Base-by-base conservation (phyloP, 2,113 vertebrate genomes). In the Gavia stellata region DNA sequence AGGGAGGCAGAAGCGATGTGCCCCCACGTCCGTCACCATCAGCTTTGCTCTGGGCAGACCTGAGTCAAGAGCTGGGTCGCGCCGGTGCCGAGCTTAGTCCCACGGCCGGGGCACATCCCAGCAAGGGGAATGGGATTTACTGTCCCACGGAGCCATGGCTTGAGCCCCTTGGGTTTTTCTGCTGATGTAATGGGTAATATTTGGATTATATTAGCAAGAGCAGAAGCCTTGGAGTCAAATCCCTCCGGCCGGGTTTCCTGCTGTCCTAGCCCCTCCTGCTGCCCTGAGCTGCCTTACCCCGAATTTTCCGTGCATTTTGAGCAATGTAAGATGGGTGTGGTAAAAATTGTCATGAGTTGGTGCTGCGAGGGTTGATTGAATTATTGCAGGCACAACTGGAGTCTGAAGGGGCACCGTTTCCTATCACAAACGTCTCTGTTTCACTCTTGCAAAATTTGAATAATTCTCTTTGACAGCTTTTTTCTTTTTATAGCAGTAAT, bases 401-500 rank as follows among this genome's bases (percentile, higher is more conserved):
- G 91, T 21, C 85, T 33, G 59, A 65, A 68, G 78, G 70, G 86
- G 66, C 88, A 62, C 56, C 56, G 4, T 89, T 79, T 62, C 84
- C 47, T 52, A 45, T 33, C 81, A 31, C 36, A 47, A 10, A 6
- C 4, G 77, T 52, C 93, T 93, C 88, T 56, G 25, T 79, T 65
- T 71, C 78, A 62, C 67, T n/a, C 25, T 24, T 17, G 63, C 67
- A 68, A 45, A n/a, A 25, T 49, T 13, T 68, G 73, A 81, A 55
- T 94, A 31, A 94, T 77, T 45, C 88, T 33, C 36, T 15, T 19
- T 65, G 94, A 50, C 91, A 81, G 95, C 82, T 88, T 77, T 92
- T 92, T 74, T 38, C 89, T 95, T 95, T 96, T 94, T 81, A 71
- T 82, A 83, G 95, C 82, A 59, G 59, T 94, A 84, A 92, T 90